phyloP scores from a whole-genome alignment of 2,888 invertebrate genomes.

The Aromia moschata region DNA sequence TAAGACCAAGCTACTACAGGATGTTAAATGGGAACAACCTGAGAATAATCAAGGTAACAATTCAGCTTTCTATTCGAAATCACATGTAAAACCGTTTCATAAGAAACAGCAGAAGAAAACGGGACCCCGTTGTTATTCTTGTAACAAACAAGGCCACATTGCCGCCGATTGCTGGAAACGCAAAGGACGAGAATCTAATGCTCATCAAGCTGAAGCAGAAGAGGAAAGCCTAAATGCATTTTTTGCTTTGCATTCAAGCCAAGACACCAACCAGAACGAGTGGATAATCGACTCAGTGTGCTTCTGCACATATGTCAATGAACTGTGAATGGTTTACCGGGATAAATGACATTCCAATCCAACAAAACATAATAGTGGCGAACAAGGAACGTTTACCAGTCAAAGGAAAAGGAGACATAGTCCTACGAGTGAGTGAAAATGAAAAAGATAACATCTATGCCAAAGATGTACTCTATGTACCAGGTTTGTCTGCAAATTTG shows the following conservation, averaged over 20 bases:
- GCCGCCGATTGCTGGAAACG: too few species aligned
- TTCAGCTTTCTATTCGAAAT: background rate
- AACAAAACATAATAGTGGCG: too few species aligned
- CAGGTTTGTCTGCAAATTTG: slow-evolving; percentile 1
- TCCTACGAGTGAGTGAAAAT: background rate
- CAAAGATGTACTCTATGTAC: slow-evolving; percentile 1
- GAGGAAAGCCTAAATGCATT: too few species aligned
- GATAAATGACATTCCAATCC: background rate
- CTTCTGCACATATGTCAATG: slow-evolving; percentile 4
- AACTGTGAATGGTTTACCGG: background rate
- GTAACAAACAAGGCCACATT: too few species aligned
- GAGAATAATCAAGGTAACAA: background rate
- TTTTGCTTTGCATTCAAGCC: too few species aligned
- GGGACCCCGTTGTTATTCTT: background rate
- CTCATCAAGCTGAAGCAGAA: too few species aligned
- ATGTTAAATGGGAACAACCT: background rate
- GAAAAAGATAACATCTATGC: background rate
- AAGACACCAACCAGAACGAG: background rate
- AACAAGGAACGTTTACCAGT: too few species aligned
- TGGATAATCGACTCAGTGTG: background rate
- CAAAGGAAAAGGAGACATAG: background rate
- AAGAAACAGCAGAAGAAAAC: slow-evolving; percentile 1
- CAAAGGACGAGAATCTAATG: too few species aligned
- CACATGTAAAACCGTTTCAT: background rate
- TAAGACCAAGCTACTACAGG: background rate